These are phyloP conservation scores for Meloidogyne exigua DNA, from an alignment of 1,140 invertebrate genomes.

Conservation along the genomic window DNA sequence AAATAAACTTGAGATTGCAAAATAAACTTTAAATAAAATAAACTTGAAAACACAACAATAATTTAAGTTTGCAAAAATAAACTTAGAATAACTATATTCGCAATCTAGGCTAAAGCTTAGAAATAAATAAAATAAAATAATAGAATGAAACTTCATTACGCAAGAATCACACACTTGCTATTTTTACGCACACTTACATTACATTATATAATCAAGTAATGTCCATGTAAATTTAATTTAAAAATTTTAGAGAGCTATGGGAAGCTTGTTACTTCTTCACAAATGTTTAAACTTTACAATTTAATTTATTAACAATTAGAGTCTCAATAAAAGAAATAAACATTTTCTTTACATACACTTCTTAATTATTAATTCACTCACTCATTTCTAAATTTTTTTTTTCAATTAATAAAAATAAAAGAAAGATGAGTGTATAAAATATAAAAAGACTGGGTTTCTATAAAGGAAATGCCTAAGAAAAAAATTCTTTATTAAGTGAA, in stretches of 20 bases:
- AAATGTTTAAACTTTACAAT: not conserved
- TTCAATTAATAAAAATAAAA: not conserved
- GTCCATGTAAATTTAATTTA: not conserved
- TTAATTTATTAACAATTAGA: not conserved
- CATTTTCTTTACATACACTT: too few relatives aligned
- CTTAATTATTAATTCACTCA: too few relatives aligned
- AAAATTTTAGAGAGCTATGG: not conserved
- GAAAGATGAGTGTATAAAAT: not conserved
- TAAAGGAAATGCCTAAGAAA: not conserved
- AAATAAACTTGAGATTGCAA: too few relatives aligned
- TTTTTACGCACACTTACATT: not conserved
- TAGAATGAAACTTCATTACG: not conserved
- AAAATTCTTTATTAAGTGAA: constrained; percentile 3
- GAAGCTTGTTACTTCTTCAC: not conserved
- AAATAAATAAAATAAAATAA: not conserved
- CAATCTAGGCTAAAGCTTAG: too few relatives aligned
- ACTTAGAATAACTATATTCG: too few relatives aligned
- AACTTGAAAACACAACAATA: too few relatives aligned
- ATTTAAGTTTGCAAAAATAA: too few relatives aligned
- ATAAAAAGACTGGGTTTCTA: not conserved
- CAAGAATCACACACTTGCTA: not conserved
- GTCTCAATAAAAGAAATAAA: too few relatives aligned
- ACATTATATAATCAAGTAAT: not conserved
- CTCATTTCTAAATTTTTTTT: too few relatives aligned
- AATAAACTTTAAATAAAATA: too few relatives aligned